Percentiles rank a stretch among this genome's conserved stretches.
Conservation (phyloP, 23 tunicate species). For the Pegea sp. region DNA sequence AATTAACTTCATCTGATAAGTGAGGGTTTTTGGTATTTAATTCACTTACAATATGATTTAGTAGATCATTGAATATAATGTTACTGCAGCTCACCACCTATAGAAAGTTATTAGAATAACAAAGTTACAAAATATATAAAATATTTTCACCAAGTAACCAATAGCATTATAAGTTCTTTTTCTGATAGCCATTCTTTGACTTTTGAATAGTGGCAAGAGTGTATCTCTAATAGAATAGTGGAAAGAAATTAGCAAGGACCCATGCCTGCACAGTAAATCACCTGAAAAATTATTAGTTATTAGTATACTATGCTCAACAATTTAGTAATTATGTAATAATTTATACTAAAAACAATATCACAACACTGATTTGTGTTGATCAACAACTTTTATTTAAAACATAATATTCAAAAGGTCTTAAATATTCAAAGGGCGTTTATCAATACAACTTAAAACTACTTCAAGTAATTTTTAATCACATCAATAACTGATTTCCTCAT, state of each 20-base stretch:
- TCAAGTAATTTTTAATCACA: too few species aligned
- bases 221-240: constrained; percentile 74
- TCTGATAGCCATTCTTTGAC: constrained; percentile 77
- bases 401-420: too few species aligned
- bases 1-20: constrained; percentile 3
- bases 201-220: constrained; percentile 58
- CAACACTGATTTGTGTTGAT: background rate
- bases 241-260: constrained; percentile 30
- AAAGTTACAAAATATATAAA: background rate
- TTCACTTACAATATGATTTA: constrained; percentile 31
- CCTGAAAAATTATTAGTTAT: constrained; percentile 18
- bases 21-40: constrained; percentile 5
- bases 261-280: constrained; percentile 64
- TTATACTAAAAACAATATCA: too few species aligned
- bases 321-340: too few species aligned
- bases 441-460: too few species aligned
- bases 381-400: too few species aligned
- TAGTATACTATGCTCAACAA: too few species aligned
- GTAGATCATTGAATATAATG: constrained; percentile 44
- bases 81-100: constrained; percentile 45
- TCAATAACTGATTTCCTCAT: too few species aligned
- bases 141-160: constrained; percentile 54
- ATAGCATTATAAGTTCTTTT: constrained; percentile 72
- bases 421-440: too few species aligned
- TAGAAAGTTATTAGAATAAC: background rate